Base-by-base conservation (phyloP, 2,888 invertebrate species). In the Polyommatus icarus region DNA sequence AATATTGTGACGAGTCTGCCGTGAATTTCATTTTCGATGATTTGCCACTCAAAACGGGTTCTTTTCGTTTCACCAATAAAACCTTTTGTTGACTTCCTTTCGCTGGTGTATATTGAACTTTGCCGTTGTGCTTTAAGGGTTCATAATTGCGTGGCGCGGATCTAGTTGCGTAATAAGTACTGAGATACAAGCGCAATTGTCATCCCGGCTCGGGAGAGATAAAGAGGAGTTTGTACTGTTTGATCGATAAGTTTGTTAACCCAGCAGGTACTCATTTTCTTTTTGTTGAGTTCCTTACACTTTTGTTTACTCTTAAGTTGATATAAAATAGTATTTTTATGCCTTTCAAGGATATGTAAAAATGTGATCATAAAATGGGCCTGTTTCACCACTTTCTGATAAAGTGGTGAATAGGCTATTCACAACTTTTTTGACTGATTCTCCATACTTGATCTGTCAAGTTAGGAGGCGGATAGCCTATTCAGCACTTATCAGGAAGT, bases 121-220 rank as follows among this genome's bases (percentile, higher is more conserved):
- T 75, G 50, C 54, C 12, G 8, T 18, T 29, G 15, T 54, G 7
- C 15, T 29, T 75, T 54, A 54, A 75, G 50, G 18, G 75, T 24
- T 75, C 50, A 54, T 46, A 29, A 50, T 75, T 29, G 75, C 24
- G 18, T 29, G 20, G 20, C 24, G 46, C 29, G 7, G 50, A 75
- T 50, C 29, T 50, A n/a, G 75, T 75, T 54, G 54, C 75, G 75
- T 75, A 75, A 75, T 75, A 75, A 54, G 75, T 75, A 50, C 46
- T 24, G 75, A 29, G 29, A 50, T 75, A 75, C 75, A 75, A 67
- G 50, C 75, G 75, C 54, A 75, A 75, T 75, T 75, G 75, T 75
- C 75, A 75, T 75, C 73, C 73, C 24, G 50, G 75, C 46, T 75
- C 75, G 24, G 50, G 29, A 54, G 75, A 50, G 54, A 50, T 75